Percentiles rank a stretch among this genome's conserved stretches.
Evolutionary conservation across 2,888 invertebrate species (phyloP).

Genomic region (Neuroscelio doddi): DNA sequence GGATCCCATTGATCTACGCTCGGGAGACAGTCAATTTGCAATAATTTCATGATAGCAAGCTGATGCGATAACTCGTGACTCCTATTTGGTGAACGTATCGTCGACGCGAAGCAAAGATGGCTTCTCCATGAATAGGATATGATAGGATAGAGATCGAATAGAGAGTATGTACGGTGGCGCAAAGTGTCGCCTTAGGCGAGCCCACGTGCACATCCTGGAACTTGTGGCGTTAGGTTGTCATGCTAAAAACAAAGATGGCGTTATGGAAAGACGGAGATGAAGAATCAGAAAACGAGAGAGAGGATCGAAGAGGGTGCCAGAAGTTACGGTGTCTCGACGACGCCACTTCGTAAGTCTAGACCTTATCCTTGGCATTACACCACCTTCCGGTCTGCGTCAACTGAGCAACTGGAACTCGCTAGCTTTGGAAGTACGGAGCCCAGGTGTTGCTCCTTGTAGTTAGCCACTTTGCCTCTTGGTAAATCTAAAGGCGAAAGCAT

Average conservation of each 20-base stretch:
- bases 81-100: slow-evolving; percentile 32
- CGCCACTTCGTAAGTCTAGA: slow-evolving; percentile 53
- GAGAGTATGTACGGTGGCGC: slow-evolving; percentile 17
- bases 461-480: slow-evolving; percentile 57
- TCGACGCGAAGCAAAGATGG: slow-evolving; percentile 24
- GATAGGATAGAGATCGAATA: slow-evolving; percentile 55
- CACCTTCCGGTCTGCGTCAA: slow-evolving; percentile 41
- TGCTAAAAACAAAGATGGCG: slow-evolving; percentile 35
- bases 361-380: slow-evolving; percentile 47
- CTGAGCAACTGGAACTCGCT: slow-evolving; percentile 40
- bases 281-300: slow-evolving; percentile 42
- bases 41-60: slow-evolving; percentile 22
- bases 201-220: slow-evolving; percentile 31
- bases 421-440: slow-evolving; percentile 51
- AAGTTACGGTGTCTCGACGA: slow-evolving; percentile 71
- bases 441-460: slow-evolving; percentile 57
- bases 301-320: slow-evolving; percentile 58
- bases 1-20: slow-evolving; percentile 15
- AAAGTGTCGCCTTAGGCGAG: slow-evolving; percentile 18
- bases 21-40: slow-evolving; percentile 27
- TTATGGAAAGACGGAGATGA: slow-evolving; percentile 37
- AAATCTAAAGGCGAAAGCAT: slow-evolving; percentile 53
- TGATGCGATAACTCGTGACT: slow-evolving; percentile 6
- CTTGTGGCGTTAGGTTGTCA: slow-evolving; percentile 26
- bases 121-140: slow-evolving; percentile 50